These are phyloP conservation scores for Orchesella flavescens DNA, from an alignment of 2,888 invertebrate genomes.

Conservation along the genomic window DNA sequence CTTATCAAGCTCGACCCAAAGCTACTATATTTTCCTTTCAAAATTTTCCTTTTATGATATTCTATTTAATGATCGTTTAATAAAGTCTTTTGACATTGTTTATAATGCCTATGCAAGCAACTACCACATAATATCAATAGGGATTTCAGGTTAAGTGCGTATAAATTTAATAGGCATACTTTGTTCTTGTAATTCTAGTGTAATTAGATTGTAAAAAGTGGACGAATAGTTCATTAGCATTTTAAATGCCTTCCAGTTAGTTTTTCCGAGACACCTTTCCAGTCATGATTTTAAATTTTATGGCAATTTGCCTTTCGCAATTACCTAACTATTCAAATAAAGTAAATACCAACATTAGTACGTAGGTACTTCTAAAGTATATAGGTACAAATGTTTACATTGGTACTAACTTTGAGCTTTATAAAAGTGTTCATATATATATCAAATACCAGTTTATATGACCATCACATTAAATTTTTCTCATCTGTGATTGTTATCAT, in stretches of 20 bases:
- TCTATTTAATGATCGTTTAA: too few species aligned
- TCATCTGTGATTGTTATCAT: conserved; percentile 44
- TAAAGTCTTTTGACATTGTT: too few species aligned
- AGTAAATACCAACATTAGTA: neutral
- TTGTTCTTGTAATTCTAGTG: conserved; percentile 24
- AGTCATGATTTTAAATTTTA: neutral
- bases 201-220: conserved; percentile 52
- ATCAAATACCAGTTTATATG: too few species aligned
- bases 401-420: neutral
- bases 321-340: neutral
- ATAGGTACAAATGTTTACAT: neutral
- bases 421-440: too few species aligned
- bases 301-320: too few species aligned
- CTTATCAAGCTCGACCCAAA: too few species aligned
- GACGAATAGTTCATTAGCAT: conserved; percentile 30
- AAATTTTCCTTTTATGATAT: too few species aligned
- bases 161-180: conserved; percentile 30
- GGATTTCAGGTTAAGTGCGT: conserved; percentile 11
- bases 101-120: neutral
- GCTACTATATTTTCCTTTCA: too few species aligned
- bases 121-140: neutral
- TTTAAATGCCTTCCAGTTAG: conserved; percentile 26
- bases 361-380: neutral
- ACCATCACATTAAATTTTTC: neutral
- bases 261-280: neutral